Base-by-base conservation (phyloP, 2,888 invertebrate species). In the Tipula unca region DNA sequence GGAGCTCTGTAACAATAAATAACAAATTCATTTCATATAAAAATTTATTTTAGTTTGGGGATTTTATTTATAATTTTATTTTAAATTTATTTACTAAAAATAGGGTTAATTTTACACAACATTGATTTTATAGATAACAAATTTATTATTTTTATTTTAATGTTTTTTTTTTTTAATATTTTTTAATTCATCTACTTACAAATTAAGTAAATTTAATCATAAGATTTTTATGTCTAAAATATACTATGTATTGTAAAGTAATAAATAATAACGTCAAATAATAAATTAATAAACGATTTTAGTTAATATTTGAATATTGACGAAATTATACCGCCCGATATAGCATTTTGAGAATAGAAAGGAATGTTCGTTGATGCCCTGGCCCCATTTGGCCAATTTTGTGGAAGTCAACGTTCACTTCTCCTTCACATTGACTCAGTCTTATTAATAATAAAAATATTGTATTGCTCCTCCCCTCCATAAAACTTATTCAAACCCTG, bases 91-190 rank as follows among this genome's bases (percentile, higher is more conserved):
- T 13, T 69, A 69, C 25, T 69, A 69, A 69, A n/a, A 69, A 25
- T 69, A 69, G 69, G n/a, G 25, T 69, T 69, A 69, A 69, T 69
- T 69, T 69, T 69, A 69, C 69, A 48, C 69, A 48, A 69, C 69
- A 69, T 69, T 69, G 25, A 69, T 69, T 54, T 54, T 69, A 69
- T 69, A 25, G 69, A 69, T 69, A 69, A 69, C 69, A 69, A 69
- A 8, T 25, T 10, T 32, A 4, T 32, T 32, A 6, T 32, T 32
- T 6, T 4, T 32, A 32, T 32, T 69, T 69, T 48, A 25, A 54
- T 32, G 6, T 32, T 32, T 32, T 32, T 32, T 32, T 32, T 6
- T 32, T 48, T 48, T 5, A 69, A 48, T 48, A 20, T 48, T 48
- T 39, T 48, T 48, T 48, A 54, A 69, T 25, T 69, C 20, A 69